Conservation (phyloP, 2,888 invertebrate species). For the Eupsilia transversa region DNA sequence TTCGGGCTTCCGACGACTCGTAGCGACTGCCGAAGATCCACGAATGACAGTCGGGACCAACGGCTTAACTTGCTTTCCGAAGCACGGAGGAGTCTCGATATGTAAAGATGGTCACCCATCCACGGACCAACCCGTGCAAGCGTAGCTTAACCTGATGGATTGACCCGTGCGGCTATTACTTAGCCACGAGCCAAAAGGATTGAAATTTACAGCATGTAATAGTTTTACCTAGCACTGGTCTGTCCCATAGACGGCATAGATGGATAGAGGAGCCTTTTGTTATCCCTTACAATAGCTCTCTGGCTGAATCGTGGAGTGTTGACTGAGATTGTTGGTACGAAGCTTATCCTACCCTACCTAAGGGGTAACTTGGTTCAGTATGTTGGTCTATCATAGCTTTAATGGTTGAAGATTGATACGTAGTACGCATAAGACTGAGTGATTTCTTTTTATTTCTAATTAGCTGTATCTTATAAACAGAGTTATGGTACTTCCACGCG, state of each 20-base stretch:
- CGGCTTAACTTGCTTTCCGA: no score
- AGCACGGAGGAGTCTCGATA: no score
- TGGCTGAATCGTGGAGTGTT: constrained; percentile 12
- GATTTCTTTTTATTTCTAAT: neutral
- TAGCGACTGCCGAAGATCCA: no score
- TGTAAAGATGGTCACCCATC: no score
- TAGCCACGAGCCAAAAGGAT: no score
- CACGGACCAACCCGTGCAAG: no score
- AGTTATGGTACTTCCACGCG: no score
- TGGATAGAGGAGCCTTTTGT: constrained; percentile 35
- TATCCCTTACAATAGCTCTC: constrained; percentile 32
- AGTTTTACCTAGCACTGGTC: neutral
- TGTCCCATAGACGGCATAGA: neutral
- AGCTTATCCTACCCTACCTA: constrained; percentile 12
- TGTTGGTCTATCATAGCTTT: constrained; percentile 5
- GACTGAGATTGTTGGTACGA: constrained; percentile 33
- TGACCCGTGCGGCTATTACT: no score
- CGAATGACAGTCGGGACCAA: no score
- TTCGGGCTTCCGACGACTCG: no score
- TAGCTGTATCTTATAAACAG: neutral
- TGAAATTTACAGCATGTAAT: neutral
- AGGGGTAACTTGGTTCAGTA: neutral
- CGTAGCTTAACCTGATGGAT: no score
- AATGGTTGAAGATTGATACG: neutral
- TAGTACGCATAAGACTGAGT: neutral